Evolutionary conservation across 2,113 vertebrate genomes (phyloP).

Genomic region (Nibea coibor): DNA sequence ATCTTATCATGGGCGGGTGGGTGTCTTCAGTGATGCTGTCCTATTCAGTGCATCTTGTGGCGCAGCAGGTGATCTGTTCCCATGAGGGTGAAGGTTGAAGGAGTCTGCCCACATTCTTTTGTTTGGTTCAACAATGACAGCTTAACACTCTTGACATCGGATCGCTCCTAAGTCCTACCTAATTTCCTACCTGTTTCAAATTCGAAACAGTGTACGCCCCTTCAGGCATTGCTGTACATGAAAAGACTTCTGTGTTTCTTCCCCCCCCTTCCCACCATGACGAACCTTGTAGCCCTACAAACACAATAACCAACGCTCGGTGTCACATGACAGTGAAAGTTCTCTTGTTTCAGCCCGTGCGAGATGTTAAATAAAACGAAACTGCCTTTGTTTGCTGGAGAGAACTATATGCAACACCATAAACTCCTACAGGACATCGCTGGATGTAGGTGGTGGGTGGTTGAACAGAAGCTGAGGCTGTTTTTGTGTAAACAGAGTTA

Average conservation of each 20-base stretch:
- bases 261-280: neutral
- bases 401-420: constrained; percentile 22
- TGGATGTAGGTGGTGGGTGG: neutral
- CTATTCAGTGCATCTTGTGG: constrained; percentile 32
- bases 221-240: constrained; percentile 30
- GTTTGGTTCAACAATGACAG: constrained; percentile 55
- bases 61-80: constrained; percentile 57
- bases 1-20: constrained; percentile 13
- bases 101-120: constrained; percentile 63
- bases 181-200: constrained; percentile 44
- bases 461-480: neutral
- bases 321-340: constrained; percentile 57
- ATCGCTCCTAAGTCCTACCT: constrained; percentile 38
- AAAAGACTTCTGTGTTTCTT: constrained; percentile 29
- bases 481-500: neutral
- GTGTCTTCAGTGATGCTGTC: constrained; percentile 5
- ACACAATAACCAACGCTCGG: constrained; percentile 46
- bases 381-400: constrained; percentile 12
- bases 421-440: neutral
- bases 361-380: constrained; percentile 33
- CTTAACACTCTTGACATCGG: constrained; percentile 60
- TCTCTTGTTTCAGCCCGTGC: constrained; percentile 24
- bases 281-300: constrained; percentile 17
- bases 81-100: constrained; percentile 26
- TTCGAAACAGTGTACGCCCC: constrained; percentile 28